Base-by-base conservation (phyloP, 2,888 invertebrate genomes). In the Linyphia triangularis region DNA sequence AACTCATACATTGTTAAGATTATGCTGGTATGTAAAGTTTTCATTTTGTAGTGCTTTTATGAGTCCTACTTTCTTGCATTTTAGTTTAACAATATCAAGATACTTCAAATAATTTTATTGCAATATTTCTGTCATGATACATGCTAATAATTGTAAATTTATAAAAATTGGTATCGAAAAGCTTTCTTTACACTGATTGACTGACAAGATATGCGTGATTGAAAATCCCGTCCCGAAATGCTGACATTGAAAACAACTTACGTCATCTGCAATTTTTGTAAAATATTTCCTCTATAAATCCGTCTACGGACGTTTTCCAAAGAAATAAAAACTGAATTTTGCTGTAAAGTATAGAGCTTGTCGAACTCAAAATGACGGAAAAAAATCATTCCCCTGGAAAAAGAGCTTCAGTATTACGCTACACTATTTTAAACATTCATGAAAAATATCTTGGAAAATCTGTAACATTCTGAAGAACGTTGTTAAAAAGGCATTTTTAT, bases 231-330 rank as follows among this genome's bases (percentile, higher is more conserved):
- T 61, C 72, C 24, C 37, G 28, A 72, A 72, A 73, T 72, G 69
- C 61, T 61, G 72, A 82, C 70, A 61, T 9, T 51, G 61, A 61
- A 67, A 72, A 61, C 22, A 63, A 37, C 77, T 57, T 59, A 72
- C 43, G 43, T 40, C 28, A 43, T n/a, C 24, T 26, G 37, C 26
- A 77, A 77, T 57, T 77, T 82, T 82, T 82, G 40, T 73, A 30
- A 83, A 83, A 83, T 73, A 83, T 83, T 83, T 63, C 51, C 33
- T 19, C 72, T 51, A 73, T 83, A 83, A 73, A 83, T 83, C 83
- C 73, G 73, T 83, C 73, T 30, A 59, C 57, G 51, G 69, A 22
- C 26, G 37, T 33, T 22, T 26, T 24, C 13, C 33, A 69, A 67
- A 26, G 70, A 22, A 70, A 78, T 40, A 26, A 24, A 72, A 43